phyloP scores from a whole-genome alignment of 2,113 vertebrate genomes.

The Rhea pennata region DNA sequence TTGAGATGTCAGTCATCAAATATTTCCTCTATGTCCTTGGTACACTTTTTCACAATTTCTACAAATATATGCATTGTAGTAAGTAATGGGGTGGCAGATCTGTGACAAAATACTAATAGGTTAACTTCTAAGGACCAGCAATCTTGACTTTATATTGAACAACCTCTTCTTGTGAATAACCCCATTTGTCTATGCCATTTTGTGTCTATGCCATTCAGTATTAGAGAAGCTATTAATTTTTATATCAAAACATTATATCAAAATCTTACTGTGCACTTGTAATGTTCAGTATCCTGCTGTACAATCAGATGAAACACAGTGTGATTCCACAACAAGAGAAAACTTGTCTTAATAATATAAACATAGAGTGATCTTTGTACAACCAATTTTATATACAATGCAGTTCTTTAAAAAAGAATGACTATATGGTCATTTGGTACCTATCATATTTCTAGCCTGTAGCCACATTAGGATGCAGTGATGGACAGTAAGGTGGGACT shows the following conservation, averaged over 20 bases:
- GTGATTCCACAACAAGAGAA: background rate
- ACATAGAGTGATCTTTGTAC: background rate
- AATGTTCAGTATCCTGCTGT: background rate
- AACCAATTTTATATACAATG: background rate
- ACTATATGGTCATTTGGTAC: background rate
- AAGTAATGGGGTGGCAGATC: background rate
- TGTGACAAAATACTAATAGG: background rate
- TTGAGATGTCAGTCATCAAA: background rate
- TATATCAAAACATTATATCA: background rate
- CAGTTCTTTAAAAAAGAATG: background rate
- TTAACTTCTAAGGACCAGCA: background rate
- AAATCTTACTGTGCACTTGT: background rate
- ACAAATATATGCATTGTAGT: background rate
- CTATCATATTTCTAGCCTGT: background rate
- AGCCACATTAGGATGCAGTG: conserved; percentile 6
- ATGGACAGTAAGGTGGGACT: background rate
- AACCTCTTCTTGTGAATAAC: background rate
- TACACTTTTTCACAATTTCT: background rate
- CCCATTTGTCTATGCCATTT: background rate
- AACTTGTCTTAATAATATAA: conserved; percentile 21
- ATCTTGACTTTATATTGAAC: background rate
- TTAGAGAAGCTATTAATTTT: conserved; percentile 9
- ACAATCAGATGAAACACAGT: background rate
- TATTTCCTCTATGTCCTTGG: background rate
- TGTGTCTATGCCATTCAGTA: background rate